These are phyloP conservation scores for Junonia oenone DNA, from an alignment of 2,888 invertebrate genomes.

Conservation along the genomic window DNA sequence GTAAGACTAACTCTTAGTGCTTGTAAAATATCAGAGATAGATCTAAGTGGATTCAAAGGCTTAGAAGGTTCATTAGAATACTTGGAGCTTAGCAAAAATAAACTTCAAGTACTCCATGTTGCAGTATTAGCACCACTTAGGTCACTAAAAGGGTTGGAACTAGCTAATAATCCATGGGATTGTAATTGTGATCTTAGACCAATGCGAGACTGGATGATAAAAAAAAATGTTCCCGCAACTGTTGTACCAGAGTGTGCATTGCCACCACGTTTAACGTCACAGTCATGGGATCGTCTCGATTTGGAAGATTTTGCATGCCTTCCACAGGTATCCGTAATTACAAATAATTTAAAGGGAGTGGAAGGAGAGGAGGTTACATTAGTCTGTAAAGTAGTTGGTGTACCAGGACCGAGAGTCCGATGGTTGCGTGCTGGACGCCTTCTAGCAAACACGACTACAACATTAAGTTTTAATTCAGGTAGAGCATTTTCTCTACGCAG, in stretches of 20 bases:
- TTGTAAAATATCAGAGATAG: slow-evolving; percentile 84
- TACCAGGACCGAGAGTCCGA: slow-evolving; percentile 85
- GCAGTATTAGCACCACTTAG: slow-evolving; percentile 83
- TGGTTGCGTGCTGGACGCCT: slow-evolving; percentile 86
- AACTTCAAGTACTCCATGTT: slow-evolving; percentile 82
- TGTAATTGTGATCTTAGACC: slow-evolving; percentile 88
- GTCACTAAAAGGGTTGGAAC: slow-evolving; percentile 85
- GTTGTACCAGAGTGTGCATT: slow-evolving; percentile 83
- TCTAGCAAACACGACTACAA: slow-evolving; percentile 80
- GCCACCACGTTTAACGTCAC: slow-evolving; percentile 82
- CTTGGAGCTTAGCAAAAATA: slow-evolving; percentile 88
- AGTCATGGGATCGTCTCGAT: slow-evolving; percentile 87
- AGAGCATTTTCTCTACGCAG: slow-evolving; percentile 84
- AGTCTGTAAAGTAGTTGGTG: slow-evolving; percentile 84
- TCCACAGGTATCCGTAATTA: slow-evolving; percentile 83
- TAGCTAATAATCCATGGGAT: slow-evolving; percentile 91
- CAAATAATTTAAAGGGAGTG: slow-evolving; percentile 80
- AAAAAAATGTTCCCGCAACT: slow-evolving; percentile 86
- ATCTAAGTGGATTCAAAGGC: slow-evolving; percentile 85
- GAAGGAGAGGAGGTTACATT: slow-evolving; percentile 87
- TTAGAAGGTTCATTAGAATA: slow-evolving; percentile 86
- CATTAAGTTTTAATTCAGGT: slow-evolving; percentile 62
- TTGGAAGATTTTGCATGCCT: slow-evolving; percentile 89
- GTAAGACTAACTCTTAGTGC: slow-evolving; percentile 86
- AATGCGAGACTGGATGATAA: slow-evolving; percentile 88